Base-by-base conservation (phyloP, 2,113 vertebrate genomes). In the Opisthocomus hoazin region DNA sequence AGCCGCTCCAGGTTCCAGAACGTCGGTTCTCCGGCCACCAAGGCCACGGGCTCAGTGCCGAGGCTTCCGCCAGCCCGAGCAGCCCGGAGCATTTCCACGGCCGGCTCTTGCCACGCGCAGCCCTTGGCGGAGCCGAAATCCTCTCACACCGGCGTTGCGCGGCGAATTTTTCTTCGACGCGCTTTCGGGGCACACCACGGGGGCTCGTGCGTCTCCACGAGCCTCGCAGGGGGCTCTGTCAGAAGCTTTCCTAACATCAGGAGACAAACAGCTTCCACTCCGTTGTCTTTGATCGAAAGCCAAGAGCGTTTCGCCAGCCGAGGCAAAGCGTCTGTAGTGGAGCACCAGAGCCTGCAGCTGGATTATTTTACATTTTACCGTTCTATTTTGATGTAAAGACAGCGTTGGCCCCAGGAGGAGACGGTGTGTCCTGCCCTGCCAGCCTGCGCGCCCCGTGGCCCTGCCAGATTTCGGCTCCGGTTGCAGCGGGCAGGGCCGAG, bases 231-330 rank as follows among this genome's bases (percentile, higher is more conserved):
- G 90, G 75, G 82, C 85, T 60, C 68, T 79, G 88, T 90, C 93
- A 92, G 58, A 78, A 87, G 90, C 88, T 56, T 81, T 87, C 80
- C 63, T 50, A 92, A 89, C 80, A 95, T 95, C 80, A 95, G 90
- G 84, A 85, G 74, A 68, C 68, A 95, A 93, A 19, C 79, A 64
- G 94, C 86, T 94, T 92, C 84, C 84, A 83, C 68, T 97, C 58
- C 63, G 26, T 74, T 58, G 7, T 54, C 92, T 97, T 93, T 97
- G 90, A 96, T 97, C 93, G 70, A 80, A 63, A 95, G 94, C 96
- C 93, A 93, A 82, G 88, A 96, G 86, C 58, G 1, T 95, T 96
- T 96, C 96, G 93, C 96, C 92, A 89, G 83, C 94, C 86, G 66
- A 89, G 57, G 77, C 90, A 80, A 91, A 94, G 93, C 61, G 54